Base-by-base conservation (phyloP, 2,797 vertebrate genomes). In the Leuciscus waleckii region DNA sequence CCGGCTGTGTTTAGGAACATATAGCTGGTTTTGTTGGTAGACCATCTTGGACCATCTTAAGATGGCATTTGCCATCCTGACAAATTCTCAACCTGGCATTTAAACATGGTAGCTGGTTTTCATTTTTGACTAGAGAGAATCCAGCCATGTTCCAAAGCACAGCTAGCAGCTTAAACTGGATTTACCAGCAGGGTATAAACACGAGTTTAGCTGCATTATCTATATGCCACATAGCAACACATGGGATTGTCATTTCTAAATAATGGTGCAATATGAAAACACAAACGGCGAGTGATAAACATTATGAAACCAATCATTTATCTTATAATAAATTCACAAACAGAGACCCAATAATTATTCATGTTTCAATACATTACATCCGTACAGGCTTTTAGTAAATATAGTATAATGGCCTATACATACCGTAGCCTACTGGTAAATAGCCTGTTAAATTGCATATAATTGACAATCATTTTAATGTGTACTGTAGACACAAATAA, bases 171-270 rank as follows among this genome's bases (percentile, higher is more conserved):
- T 67, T 46, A 32, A 43, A 79, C 58, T 13, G 61, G 61, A 79
- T 79, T 79, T 79, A 43, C 76, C 56, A 63, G 37, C 14, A 29
- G 54, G 75, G 16, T 65, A 61, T 65, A 61, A 82, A 46, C 80
- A 82, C 37, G 41, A 75, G 21, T 65, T 61, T 32, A 61, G 70
- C 81, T 61, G 41, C 81, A 35, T 82, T 58, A 58, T 70, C 35
- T 81, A 70, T 9, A 54, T 46, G 69, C 69, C 81, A 73, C 69
- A 74, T 63, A 82, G 81, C 81, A 82, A 74, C 56, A 83, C 58
- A 75, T 75, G 58, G 41, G 17, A 74, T 65, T 63, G 39, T 73
- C 1, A 54, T 70, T 56, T 81, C 23, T 8, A 26, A 74, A 37
- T 29, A 75, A 43, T 84, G 61, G 81, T 69, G 49, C 73, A 67